Evolutionary conservation across 2,113 vertebrate genomes (phyloP).

Genomic region (Paratilapia polleni): DNA sequence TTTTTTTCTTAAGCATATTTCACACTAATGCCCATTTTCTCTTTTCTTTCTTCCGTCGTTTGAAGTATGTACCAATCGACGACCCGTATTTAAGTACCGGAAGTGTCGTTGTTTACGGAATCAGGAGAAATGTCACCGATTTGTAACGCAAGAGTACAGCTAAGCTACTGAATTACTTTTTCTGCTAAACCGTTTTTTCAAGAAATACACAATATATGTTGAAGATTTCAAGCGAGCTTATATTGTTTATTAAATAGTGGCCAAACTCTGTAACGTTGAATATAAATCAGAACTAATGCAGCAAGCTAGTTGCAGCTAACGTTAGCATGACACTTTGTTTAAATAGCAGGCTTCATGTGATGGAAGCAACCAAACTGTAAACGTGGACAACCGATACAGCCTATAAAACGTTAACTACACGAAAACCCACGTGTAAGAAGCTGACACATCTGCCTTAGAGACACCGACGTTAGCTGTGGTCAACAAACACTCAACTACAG

Average conservation of each 20-base stretch:
- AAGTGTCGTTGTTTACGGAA: constrained; percentile 65
- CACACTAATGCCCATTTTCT: not conserved
- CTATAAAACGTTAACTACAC: not conserved
- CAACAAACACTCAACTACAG: not conserved
- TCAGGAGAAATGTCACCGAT: not conserved
- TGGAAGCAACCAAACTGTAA: not conserved
- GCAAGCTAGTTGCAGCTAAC: constrained; percentile 32
- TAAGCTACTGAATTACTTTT: not conserved
- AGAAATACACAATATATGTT: not conserved
- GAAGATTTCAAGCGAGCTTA: not conserved
- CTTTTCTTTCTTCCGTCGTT: not conserved
- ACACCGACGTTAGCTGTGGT: not conserved
- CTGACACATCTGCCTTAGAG: not conserved
- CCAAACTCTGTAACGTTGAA: not conserved
- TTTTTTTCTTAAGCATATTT: not conserved
- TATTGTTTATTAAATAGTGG: not conserved
- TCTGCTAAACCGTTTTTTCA: not conserved
- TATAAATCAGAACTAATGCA: not conserved
- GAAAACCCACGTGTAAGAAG: not conserved
- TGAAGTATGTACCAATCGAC: constrained; percentile 35
- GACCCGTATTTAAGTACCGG: constrained; percentile 44
- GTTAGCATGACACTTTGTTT: not conserved
- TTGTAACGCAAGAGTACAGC: not conserved
- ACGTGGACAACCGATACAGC: not conserved
- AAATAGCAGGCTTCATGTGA: not conserved